Evolutionary conservation across 2,113 vertebrate species (phyloP), one percentile per base, ranked within the genome.

Genomic region (Oryzias woworae): DNA sequence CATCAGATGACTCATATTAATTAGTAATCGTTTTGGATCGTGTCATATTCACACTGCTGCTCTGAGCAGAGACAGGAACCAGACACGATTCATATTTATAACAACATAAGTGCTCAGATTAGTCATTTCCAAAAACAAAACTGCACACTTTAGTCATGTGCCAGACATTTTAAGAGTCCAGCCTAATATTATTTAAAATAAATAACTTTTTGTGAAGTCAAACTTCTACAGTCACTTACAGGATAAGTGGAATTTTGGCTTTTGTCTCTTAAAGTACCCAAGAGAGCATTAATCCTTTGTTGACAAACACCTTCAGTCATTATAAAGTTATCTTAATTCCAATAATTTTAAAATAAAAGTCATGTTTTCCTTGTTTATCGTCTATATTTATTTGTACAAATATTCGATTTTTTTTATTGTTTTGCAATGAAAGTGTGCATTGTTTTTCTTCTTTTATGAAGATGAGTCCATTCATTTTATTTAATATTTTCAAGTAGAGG

Each of bases 321-420:
- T 12, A 13, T 36, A 12, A 13, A 2, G 10, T 36, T 36, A 36
- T 36, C 36, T 36, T 12, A 36, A 36, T 36, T 36, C 10, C 2
- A 61, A 49, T 54, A 53, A 23, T 47, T 60, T 64, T 41, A 67
- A 69, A 45, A 62, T 68, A 69, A 74, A 53, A 50, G 7, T 36
- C 7, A 28, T 12, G 16, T 44, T 53, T 66, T 58, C 73, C 68
- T 70, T 81, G 62, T 72, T 31, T 80, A 76, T 71, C 67, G 80
- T 83, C 77, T 87, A 82, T 87, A 85, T 16, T 87, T 46, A 28
- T 63, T 59, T 67, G 31, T 71, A 61, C 46, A 58, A 61, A 71
- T 84, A 81, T 81, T 62, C 62, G 84, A 89, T 83, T 81, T 43
- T 81, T 43, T 82, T 36, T 84, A 85, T 84, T 84, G 57, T 82